Percentiles rank a stretch among this genome's conserved stretches.
phyloP scores from a whole-genome alignment of 2,888 invertebrate genomes.

The Didymodactylos carnosus region DNA sequence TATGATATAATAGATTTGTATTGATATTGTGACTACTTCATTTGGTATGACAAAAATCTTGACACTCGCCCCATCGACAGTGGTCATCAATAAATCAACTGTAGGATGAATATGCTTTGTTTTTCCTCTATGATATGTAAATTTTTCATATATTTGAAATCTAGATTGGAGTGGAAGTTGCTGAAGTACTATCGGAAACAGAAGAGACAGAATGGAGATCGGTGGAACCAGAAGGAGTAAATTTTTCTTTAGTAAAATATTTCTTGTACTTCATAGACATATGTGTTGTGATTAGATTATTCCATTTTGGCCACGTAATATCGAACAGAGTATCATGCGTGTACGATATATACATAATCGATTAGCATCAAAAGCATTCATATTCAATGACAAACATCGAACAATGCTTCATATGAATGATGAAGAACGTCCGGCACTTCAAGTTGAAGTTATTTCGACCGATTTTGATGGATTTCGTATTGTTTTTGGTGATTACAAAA shows the following conservation, averaged over 20 bases:
- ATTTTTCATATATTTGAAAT: constrained; percentile 55
- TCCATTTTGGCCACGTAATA: neutral
- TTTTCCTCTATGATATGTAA: constrained; percentile 32
- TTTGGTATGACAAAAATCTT: constrained; percentile 86
- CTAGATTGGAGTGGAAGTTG: constrained; percentile 21
- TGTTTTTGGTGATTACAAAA: constrained; percentile 58
- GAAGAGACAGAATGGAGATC: neutral
- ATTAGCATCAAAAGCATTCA: neutral
- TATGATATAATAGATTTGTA: constrained; percentile 48
- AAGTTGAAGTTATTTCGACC: neutral
- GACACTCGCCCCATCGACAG: constrained; percentile 62
- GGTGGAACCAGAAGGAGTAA: neutral
- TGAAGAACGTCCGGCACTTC: neutral
- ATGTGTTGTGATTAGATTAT: neutral
- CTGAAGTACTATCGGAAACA: neutral
- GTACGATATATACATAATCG: neutral
- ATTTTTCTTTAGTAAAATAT: neutral
- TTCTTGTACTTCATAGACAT: neutral
- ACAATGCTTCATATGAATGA: neutral
- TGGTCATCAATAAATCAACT: neutral
- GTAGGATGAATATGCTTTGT: neutral
- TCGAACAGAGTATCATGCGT: neutral
- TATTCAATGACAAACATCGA: neutral
- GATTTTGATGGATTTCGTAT: constrained; percentile 38
- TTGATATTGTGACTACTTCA: constrained; percentile 69